phyloP scores from a whole-genome alignment of 2,113 vertebrate species.

The Oceanites oceanicus region DNA sequence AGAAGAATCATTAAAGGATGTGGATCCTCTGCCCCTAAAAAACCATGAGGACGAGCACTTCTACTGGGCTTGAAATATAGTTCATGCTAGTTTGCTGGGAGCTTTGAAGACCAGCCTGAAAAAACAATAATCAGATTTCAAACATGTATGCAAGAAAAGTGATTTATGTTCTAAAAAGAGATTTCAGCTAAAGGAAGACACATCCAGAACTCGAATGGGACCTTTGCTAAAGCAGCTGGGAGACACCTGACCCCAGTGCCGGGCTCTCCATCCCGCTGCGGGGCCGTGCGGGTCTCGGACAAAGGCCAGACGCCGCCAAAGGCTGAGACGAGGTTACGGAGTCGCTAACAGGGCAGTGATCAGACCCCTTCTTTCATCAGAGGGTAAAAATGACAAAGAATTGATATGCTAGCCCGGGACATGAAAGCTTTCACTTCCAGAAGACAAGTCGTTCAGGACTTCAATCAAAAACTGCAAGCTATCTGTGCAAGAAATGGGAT shows the following conservation, averaged over 20 bases:
- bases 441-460: neutral
- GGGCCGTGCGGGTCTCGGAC: accelerated
- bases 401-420: neutral
- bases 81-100: neutral
- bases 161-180: neutral
- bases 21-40: neutral
- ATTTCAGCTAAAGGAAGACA: neutral
- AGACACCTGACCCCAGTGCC: neutral
- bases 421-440: neutral
- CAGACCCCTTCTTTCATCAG: neutral
- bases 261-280: neutral
- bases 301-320: neutral
- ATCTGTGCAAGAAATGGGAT: neutral
- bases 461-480: neutral
- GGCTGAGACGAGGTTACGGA: accelerated
- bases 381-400: neutral
- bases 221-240: neutral
- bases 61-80: accelerated
- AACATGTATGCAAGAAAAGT: neutral
- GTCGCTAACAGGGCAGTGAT: neutral
- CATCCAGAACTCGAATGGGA: neutral
- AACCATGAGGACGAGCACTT: neutral
- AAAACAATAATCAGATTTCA: neutral
- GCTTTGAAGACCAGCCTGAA: neutral
- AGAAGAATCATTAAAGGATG: neutral